Percentiles rank a stretch among this genome's conserved stretches.
phyloP scores from a whole-genome alignment of 2,113 vertebrate genomes.

The Rhynchomys soricoides region DNA sequence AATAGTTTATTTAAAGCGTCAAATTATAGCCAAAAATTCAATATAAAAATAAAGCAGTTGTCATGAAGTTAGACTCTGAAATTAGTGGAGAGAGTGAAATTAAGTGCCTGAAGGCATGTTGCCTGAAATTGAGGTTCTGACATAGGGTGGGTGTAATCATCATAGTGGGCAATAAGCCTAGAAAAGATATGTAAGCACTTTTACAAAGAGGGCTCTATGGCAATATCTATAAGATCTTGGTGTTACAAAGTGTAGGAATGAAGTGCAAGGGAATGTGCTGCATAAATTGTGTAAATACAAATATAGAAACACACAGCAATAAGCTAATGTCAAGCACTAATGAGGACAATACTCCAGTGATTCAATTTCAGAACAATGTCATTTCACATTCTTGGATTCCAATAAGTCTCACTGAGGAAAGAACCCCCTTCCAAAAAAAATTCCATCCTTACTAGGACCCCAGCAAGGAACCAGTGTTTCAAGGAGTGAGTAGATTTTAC shows the following conservation, averaged over 20 bases:
- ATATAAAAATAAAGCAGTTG: neutral
- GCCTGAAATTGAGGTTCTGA: neutral
- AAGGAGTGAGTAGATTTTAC: too few species aligned
- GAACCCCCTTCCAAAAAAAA: neutral
- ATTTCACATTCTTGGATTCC: neutral
- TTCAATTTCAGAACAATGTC: neutral
- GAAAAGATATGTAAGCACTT: too few species aligned
- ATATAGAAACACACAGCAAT: neutral
- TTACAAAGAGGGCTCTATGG: neutral
- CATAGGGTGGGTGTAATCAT: neutral
- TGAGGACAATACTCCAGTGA: neutral
- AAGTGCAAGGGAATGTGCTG: rapidly evolving
- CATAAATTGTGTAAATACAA: neutral
- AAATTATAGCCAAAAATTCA: neutral
- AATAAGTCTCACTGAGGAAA: neutral
- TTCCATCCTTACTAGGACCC: too few species aligned
- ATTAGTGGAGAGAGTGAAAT: neutral
- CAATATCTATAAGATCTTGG: neutral
- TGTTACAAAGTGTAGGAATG: neutral
- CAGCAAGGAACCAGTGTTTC: neutral
- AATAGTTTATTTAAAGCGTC: neutral
- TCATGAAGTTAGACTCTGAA: neutral
- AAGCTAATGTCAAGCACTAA: neutral
- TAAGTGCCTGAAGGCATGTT: neutral
- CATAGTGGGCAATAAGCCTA: neutral